Percentiles rank a stretch among this genome's conserved stretches.
phyloP scores from a whole-genome alignment of 2,113 vertebrate species.

The Barnardius zonarius region DNA sequence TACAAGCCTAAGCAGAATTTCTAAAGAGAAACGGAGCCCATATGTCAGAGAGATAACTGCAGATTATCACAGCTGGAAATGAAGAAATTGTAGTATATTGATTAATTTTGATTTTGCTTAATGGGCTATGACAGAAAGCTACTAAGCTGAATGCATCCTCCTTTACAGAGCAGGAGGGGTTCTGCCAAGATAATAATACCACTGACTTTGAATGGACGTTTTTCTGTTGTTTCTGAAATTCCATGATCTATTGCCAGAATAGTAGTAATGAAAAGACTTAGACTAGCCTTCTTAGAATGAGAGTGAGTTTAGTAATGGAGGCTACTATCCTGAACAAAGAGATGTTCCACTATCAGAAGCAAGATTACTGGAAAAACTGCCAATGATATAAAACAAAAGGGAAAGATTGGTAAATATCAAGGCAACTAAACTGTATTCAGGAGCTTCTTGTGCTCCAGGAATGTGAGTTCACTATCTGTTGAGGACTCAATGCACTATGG shows the following conservation, averaged over 20 bases:
- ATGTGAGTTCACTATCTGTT: not conserved
- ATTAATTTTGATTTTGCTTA: constrained; percentile 17
- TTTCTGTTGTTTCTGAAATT: not conserved
- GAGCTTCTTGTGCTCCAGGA: not conserved
- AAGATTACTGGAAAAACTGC: not conserved
- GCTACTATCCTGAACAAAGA: not conserved
- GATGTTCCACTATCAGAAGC: not conserved
- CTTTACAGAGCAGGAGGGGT: not conserved
- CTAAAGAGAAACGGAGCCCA: not conserved
- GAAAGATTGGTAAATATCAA: not conserved
- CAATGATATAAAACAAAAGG: not conserved
- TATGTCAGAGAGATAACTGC: not conserved
- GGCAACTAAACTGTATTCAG: not conserved
- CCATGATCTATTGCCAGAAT: not conserved
- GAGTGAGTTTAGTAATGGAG: not conserved
- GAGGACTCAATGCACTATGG: not conserved
- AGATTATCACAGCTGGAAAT: constrained; percentile 13
- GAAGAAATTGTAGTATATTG: not conserved
- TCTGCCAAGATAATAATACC: not conserved
- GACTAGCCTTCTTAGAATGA: not conserved
- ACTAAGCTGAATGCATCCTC: not conserved
- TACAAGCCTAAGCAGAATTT: not conserved
- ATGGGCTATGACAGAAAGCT: constrained; percentile 2
- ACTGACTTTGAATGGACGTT: not conserved
- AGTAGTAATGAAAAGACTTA: not conserved